These are phyloP conservation scores for Caenorhabditis afra DNA, from an alignment of 2,888 invertebrate genomes.

Conservation along the genomic window DNA sequence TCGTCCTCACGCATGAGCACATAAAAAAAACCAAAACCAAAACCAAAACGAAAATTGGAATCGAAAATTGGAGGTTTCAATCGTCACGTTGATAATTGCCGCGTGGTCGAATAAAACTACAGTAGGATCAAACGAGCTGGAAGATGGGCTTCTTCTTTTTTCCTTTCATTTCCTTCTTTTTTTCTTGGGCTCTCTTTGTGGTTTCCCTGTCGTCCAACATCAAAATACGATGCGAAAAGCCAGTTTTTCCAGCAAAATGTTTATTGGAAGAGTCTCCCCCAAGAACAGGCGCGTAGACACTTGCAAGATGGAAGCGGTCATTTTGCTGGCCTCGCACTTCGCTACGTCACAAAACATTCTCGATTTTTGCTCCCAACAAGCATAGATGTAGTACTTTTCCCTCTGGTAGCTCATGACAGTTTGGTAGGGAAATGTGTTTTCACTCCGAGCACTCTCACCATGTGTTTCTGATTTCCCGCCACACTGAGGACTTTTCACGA, in stretches of 20 bases:
- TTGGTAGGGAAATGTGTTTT: conserved; percentile 47
- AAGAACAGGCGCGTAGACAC: conserved; percentile 35
- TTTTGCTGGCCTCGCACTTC: not conserved
- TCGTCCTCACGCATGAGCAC: no score
- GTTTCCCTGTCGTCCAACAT: conserved; percentile 34
- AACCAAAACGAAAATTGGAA: no score
- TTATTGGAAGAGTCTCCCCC: conserved; percentile 29
- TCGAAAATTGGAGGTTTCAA: not conserved
- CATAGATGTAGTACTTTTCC: no score
- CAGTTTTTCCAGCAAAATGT: conserved; percentile 24
- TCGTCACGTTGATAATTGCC: not conserved
- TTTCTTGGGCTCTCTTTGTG: not conserved
- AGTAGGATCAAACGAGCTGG: conserved; percentile 33
- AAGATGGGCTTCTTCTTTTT: not conserved
- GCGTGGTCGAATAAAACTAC: conserved; percentile 27
- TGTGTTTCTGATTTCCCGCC: conserved; percentile 45
- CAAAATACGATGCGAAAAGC: conserved; percentile 25
- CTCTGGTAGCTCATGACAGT: conserved; percentile 25
- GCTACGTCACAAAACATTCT: conserved; percentile 33
- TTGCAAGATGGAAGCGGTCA: conserved; percentile 32
- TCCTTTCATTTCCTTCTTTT: conserved; percentile 9
- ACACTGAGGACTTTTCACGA: no score
- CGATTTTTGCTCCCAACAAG: conserved; percentile 16
- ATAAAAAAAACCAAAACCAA: no score
- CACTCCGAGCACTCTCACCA: conserved; percentile 44